phyloP scores from a whole-genome alignment of 2,113 vertebrate genomes.

The Corvus moneduloides region DNA sequence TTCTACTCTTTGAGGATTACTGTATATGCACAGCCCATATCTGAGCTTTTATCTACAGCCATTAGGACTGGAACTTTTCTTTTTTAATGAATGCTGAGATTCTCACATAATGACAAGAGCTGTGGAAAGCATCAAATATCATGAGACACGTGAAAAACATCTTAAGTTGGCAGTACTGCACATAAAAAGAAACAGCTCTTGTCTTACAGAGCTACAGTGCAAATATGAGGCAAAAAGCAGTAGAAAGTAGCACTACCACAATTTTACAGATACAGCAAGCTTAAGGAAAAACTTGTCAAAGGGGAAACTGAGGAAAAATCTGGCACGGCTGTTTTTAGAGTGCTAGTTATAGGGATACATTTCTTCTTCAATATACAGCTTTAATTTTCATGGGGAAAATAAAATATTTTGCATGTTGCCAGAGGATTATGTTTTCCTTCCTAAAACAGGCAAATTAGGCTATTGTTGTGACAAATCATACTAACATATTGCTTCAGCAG shows the following conservation, averaged over 20 bases:
- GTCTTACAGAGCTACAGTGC: conserved; percentile 18
- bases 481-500: neutral
- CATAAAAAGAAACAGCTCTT: conserved; percentile 39
- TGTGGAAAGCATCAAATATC: conserved; percentile 54
- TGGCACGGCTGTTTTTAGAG: neutral
- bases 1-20: conserved; percentile 26
- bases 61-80: conserved; percentile 23
- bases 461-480: neutral
- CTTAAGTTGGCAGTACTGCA: conserved; percentile 1
- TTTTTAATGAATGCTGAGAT: conserved; percentile 34
- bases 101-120: conserved; percentile 44
- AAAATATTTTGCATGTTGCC: neutral
- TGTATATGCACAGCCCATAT: neutral
- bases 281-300: neutral
- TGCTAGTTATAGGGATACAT: neutral
- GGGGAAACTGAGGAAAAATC: neutral
- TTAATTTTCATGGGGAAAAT: neutral
- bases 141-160: conserved; percentile 41
- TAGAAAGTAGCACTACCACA: neutral
- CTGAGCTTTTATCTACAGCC: conserved; percentile 43
- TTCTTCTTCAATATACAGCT: neutral
- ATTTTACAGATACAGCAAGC: conserved; percentile 1
- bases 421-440: conserved; percentile 1
- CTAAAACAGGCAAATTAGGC: conserved; percentile 20
- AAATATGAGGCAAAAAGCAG: neutral